These are phyloP conservation scores for Lordiphosa collinella DNA, from an alignment of 1,140 invertebrate genomes.

Conservation along the genomic window DNA sequence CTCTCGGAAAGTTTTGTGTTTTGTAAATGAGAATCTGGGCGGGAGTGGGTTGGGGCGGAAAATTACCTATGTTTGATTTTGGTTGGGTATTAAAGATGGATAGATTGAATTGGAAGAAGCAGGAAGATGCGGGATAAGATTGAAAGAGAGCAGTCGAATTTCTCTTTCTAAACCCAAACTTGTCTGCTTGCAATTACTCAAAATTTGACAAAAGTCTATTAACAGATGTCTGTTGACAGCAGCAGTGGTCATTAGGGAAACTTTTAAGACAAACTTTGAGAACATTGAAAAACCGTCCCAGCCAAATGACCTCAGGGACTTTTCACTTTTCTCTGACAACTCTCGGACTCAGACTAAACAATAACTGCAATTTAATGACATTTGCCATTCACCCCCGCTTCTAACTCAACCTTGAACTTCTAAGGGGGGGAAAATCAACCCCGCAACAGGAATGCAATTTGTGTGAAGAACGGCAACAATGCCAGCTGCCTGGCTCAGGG, in stretches of 20 bases:
- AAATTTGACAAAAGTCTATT: no score
- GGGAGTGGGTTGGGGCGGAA: conserved; percentile 1
- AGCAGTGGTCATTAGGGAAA: no score
- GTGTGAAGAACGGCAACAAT: conserved; percentile 43
- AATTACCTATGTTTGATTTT: conserved; percentile 45
- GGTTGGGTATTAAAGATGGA: conserved; percentile 42
- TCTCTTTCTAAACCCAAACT: no score
- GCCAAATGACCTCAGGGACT: conserved; percentile 11
- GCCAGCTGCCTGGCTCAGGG: conserved; percentile 8
- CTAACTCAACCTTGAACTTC: conserved; percentile 51
- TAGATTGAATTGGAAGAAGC: conserved; percentile 20
- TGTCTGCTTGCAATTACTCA: no score
- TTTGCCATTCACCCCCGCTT: conserved; percentile 16
- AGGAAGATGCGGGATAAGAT: conserved; percentile 9
- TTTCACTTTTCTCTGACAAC: conserved; percentile 9
- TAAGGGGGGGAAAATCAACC: conserved; percentile 24
- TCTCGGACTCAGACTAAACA: conserved; percentile 14
- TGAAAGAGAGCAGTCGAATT: no score
- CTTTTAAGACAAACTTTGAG: not conserved
- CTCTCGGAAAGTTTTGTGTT: not conserved
- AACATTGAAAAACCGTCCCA: not conserved
- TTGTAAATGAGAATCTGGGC: not conserved
- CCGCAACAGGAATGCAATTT: conserved; percentile 48
- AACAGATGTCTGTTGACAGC: no score
- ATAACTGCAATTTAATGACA: conserved; percentile 64